These are phyloP conservation scores for Channa maculata DNA, from an alignment of 2,113 vertebrate species.

Conservation along the genomic window DNA sequence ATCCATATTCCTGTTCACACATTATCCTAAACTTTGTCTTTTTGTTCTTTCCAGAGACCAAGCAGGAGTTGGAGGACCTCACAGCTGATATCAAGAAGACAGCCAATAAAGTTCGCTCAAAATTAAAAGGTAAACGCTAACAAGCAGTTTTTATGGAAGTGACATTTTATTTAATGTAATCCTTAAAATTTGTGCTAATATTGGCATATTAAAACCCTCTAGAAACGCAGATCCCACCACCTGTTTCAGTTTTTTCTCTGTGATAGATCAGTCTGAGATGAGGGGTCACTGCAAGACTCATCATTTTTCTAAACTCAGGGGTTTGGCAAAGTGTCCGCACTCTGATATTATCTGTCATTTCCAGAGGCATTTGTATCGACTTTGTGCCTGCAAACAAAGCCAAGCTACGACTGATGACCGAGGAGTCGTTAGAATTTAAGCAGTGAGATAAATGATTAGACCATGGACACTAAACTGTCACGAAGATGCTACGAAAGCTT, in stretches of 20 bases:
- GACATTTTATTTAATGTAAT: no score
- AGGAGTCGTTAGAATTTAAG: background rate
- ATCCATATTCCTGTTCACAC: background rate
- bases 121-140: constrained; percentile 91
- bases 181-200: no score
- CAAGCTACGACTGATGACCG: no score
- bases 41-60: constrained; percentile 85
- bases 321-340: no score
- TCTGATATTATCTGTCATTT: background rate
- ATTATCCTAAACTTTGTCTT: background rate
- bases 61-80: constrained; percentile 96
- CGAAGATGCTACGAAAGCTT: no score
- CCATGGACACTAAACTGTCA: no score
- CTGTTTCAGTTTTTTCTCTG: background rate
- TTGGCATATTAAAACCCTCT: no score
- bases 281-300: no score
- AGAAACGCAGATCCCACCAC: background rate
- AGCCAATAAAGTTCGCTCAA: constrained; percentile 97
- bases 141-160: background rate
- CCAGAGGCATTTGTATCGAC: background rate
- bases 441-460: no score
- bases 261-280: no score
- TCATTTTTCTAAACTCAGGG: no score
- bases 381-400: background rate
- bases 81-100: constrained; percentile 98